Evolutionary conservation across 1,140 invertebrate species (phyloP).

Genomic region (Limonius californicus): DNA sequence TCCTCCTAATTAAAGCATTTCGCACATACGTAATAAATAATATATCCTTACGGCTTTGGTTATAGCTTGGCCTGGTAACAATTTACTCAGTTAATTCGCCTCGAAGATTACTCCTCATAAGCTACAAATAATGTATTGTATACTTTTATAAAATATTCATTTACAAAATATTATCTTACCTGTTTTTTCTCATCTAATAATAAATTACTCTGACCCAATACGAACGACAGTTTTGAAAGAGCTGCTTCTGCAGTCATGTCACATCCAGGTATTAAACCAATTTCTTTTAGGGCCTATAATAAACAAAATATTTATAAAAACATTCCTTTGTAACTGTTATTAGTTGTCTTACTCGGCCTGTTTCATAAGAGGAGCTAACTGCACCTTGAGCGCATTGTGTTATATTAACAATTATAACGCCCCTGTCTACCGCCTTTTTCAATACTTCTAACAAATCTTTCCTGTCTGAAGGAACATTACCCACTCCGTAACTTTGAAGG

Average conservation of each 20-base stretch:
- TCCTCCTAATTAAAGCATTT: too few species aligned
- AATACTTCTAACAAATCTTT: slow-evolving; percentile 78
- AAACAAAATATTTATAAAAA: neutral
- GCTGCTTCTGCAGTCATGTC: slow-evolving; percentile 97
- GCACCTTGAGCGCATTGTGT: slow-evolving; percentile 82
- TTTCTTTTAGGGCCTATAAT: slow-evolving; percentile 38
- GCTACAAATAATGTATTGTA: slow-evolving; percentile 47
- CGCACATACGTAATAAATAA: too few species aligned
- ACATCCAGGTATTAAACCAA: slow-evolving; percentile 81
- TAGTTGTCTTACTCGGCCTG: slow-evolving; percentile 57
- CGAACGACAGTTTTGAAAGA: slow-evolving; percentile 86
- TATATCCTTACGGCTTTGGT: too few species aligned
- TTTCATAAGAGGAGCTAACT: slow-evolving; percentile 75
- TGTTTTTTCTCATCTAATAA: slow-evolving; percentile 66
- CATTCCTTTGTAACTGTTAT: neutral
- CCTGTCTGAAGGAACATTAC: slow-evolving; percentile 85
- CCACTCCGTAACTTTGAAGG: slow-evolving; percentile 88
- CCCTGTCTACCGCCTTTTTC: slow-evolving; percentile 66
- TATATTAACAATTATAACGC: slow-evolving; percentile 88
- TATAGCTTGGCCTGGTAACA: too few species aligned
- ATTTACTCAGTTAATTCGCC: slow-evolving; percentile 66
- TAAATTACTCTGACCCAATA: slow-evolving; percentile 60
- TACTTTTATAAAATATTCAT: neutral
- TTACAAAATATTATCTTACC: slow-evolving; percentile 47
- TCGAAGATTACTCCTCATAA: slow-evolving; percentile 74